phyloP scores from a whole-genome alignment of 64 coral and sea anemone species.

The Exaiptasia diaphana region DNA sequence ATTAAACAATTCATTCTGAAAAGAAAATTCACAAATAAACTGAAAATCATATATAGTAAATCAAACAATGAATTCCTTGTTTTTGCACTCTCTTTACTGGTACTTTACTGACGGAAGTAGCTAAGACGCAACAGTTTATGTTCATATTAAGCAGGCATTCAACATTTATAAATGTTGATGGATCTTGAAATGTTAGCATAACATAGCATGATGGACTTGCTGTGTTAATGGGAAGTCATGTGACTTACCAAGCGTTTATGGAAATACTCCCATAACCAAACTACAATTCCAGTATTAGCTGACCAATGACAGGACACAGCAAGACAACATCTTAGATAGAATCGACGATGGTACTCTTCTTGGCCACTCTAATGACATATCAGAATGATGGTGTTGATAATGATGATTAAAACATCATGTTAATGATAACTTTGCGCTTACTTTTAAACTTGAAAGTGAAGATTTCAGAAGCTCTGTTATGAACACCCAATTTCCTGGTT shows the following conservation, averaged over 20 bases:
- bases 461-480: conserved; percentile 66
- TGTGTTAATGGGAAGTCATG: background rate
- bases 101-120: no score
- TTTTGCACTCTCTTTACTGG: no score
- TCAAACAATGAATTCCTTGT: no score
- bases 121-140: no score
- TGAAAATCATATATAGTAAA: no score
- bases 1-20: conserved; percentile 73
- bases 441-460: conserved; percentile 62
- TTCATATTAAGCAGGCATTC: no score
- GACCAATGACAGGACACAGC: conserved; percentile 79
- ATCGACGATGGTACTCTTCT: conserved; percentile 63
- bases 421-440: background rate
- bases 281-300: conserved; percentile 71
- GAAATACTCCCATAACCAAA: conserved; percentile 95
- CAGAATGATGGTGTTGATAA: background rate
- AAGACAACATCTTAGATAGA: conserved; percentile 73
- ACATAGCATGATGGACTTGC: background rate
- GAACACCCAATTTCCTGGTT: conserved; percentile 88
- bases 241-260: conserved; percentile 86
- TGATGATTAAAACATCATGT: no score
- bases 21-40: no score
- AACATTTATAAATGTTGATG: no score
- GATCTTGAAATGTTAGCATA: background rate
- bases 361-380: conserved; percentile 29